Percentiles rank a stretch among this genome's conserved stretches.
Evolutionary conservation across 2,113 vertebrate genomes (phyloP).

Genomic region (Rhinoderma darwinii): DNA sequence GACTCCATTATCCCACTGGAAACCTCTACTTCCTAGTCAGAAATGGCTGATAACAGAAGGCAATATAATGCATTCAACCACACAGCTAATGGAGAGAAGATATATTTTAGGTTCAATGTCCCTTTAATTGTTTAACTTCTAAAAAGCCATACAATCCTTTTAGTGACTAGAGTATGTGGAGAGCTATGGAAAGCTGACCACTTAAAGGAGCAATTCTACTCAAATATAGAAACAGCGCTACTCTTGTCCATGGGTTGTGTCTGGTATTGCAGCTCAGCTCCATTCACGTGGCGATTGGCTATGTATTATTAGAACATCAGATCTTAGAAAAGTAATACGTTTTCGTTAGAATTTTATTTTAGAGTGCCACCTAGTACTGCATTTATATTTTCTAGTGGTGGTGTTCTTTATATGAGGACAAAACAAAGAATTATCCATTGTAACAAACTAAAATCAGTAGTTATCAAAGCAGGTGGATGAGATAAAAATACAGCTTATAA

Average conservation of each 20-base stretch:
- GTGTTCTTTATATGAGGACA: not conserved
- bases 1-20: not conserved
- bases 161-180: not conserved
- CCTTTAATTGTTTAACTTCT: no score
- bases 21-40: not conserved
- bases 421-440: not conserved
- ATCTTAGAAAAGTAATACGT: no score
- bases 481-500: not conserved
- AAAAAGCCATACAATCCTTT: not conserved
- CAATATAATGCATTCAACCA: not conserved
- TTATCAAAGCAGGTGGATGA: not conserved
- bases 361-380: not conserved
- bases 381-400: not conserved
- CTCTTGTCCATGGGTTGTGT: no score
- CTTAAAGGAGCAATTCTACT: no score
- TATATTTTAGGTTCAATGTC: not conserved
- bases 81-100: not conserved
- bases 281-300: no score
- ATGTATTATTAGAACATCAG: no score
- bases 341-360: not conserved
- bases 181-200: no score
- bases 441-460: not conserved
- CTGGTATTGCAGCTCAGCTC: no score
- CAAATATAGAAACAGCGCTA: no score
- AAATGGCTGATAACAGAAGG: not conserved